Evolutionary conservation across 2,888 invertebrate genomes (phyloP).

Genomic region (Cheiracanthium punctorium): DNA sequence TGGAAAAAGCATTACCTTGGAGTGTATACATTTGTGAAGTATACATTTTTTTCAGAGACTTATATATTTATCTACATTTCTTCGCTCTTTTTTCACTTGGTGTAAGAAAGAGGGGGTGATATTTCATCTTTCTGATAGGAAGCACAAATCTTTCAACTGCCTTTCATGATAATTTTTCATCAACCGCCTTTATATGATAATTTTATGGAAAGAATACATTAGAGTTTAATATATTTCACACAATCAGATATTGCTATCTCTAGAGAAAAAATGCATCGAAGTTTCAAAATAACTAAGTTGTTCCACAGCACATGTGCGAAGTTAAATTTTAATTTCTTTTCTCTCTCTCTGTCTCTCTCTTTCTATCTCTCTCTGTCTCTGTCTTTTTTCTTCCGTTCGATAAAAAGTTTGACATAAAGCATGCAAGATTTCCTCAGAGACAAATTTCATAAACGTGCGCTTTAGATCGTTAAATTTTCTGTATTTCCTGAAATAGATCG

Average conservation of each 20-base stretch:
- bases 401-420: slow-evolving; percentile 59
- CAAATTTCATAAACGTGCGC: slow-evolving; percentile 57
- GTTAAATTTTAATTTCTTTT: no score
- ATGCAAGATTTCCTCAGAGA: slow-evolving; percentile 57
- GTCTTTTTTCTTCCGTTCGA: slow-evolving; percentile 47
- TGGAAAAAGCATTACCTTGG: no score
- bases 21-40: no score
- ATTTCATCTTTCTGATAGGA: slow-evolving; percentile 46
- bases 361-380: no score
- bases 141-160: neutral
- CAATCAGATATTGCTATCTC: slow-evolving; percentile 13
- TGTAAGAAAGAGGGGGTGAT: slow-evolving; percentile 36
- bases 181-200: slow-evolving; percentile 64
- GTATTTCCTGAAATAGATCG: slow-evolving; percentile 17
- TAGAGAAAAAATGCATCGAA: slow-evolving; percentile 55
- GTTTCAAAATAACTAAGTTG: slow-evolving; percentile 22
- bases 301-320: slow-evolving; percentile 16
- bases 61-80: neutral
- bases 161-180: slow-evolving; percentile 44
- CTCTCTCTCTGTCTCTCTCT: no score
- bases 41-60: neutral
- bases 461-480: slow-evolving; percentile 37
- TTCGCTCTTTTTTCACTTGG: neutral
- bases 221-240: slow-evolving; percentile 61
- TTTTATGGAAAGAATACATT: slow-evolving; percentile 64